Evolutionary conservation across 2,888 invertebrate genomes (phyloP), one percentile per base, ranked within the genome.

Genomic region (Taphrorychus bicolor): DNA sequence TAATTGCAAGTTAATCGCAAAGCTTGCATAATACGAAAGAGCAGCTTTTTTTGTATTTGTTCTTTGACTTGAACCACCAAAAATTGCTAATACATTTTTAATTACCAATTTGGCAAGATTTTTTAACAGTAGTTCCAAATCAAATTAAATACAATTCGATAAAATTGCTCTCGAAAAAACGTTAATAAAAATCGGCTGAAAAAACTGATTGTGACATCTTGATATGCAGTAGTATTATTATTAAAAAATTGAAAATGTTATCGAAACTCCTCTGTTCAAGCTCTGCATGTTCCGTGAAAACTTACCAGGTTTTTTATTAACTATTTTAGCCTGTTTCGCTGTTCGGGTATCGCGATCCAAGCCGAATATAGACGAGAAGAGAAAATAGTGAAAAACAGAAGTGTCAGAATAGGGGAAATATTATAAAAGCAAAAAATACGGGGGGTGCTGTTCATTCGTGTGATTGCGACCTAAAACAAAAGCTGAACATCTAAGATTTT

Each of bases 251-350:
- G 17, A 1, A 45, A 42, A 22, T 75, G 76, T 77, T 77, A 77
- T 76, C 75, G 65, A 75, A 75, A 77, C 75, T 77, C 76, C 75
- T 77, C 79, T 81, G 80, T 81, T 77, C 81, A 82, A 82, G 82
- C 82, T 81, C 82, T 81, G 82, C 81, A 81, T 81, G 80, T 80
- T 81, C 78, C 79, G 79, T 81, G 80, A 81, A 77, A 82, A 83
- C 83, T 83, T 83, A 83, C 83, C 83, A 82, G 82, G 82, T 82
- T 82, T 81, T 82, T 82, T 83, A 78, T 80, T 79, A 79, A 83
- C 81, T 76, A 83, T 82, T 82, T 82, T 83, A 81, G 82, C 80
- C 82, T 82, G 82, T 82, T 82, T 83, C 82, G 82, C 83, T 83
- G 82, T 82, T 81, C 81, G 80, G 79, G 81, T 81, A 54, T 62